These are phyloP conservation scores for Scaptomyza caliginosa DNA, from an alignment of 2,888 invertebrate species.

Conservation along the genomic window DNA sequence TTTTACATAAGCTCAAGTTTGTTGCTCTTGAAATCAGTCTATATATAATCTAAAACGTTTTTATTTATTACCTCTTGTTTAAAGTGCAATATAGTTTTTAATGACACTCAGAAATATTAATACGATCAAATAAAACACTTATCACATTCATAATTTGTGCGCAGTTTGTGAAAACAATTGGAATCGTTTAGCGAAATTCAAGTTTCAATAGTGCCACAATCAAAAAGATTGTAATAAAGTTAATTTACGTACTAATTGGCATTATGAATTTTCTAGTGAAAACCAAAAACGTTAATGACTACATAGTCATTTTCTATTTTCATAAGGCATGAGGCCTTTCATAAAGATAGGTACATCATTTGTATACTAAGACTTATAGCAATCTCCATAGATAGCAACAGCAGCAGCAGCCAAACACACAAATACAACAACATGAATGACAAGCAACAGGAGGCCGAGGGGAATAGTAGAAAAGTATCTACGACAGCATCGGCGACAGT, in stretches of 20 bases:
- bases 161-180: not conserved
- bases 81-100: not conserved
- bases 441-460: conserved; percentile 39
- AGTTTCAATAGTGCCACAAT: not conserved
- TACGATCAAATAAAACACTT: conserved; percentile 2
- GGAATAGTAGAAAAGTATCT: conserved; percentile 53
- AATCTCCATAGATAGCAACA: conserved; percentile 17
- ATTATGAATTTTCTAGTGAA: not conserved
- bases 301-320: not conserved
- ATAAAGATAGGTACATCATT: conserved; percentile 43
- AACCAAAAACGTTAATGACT: not conserved
- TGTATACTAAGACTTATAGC: conserved; percentile 16
- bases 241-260: conserved; percentile 1
- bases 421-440: conserved; percentile 51
- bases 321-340: not conserved
- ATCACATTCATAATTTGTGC: not conserved
- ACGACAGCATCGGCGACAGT: conserved; percentile 28
- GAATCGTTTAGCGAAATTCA: not conserved
- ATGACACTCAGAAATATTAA: not conserved
- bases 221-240: conserved; percentile 1
- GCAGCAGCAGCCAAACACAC: not conserved
- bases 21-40: not conserved
- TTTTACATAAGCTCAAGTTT: not conserved
- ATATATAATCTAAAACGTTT: not conserved
- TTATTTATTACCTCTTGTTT: not conserved